Percentiles rank a stretch among this genome's conserved stretches.
These are phyloP conservation scores for Lytechinus variegatus DNA, from an alignment of 35 echinoderm and acorn worm genomes.

Conservation along the genomic window DNA sequence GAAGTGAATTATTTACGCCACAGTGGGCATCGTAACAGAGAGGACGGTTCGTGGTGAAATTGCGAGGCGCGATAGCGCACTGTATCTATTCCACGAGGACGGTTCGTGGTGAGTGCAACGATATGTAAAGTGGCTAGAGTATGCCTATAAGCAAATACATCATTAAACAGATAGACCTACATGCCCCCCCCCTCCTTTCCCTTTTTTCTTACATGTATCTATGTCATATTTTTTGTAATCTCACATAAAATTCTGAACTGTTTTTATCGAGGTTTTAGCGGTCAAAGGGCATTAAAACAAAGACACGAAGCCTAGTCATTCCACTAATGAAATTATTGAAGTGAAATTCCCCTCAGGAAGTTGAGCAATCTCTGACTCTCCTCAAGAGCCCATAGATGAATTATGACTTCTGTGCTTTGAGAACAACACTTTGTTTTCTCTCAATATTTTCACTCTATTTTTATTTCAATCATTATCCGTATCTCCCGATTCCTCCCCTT, in stretches of 20 bases:
- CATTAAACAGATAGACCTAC: too few relatives aligned
- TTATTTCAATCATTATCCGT: background rate
- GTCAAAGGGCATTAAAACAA: slow-evolving; percentile 37
- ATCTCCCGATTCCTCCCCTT: background rate
- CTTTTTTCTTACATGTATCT: background rate
- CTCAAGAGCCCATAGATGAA: slow-evolving; percentile 17
- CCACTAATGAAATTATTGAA: slow-evolving; percentile 43
- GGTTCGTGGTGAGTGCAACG: too few relatives aligned
- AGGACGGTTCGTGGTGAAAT: too few relatives aligned
- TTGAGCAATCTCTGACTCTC: slow-evolving; percentile 44
- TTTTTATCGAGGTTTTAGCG: background rate
- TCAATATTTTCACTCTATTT: background rate
- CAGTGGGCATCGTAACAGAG: too few relatives aligned
- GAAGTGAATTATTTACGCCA: too few relatives aligned
- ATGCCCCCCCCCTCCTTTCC: background rate
- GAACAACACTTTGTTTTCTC: slow-evolving; percentile 19
- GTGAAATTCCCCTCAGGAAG: slow-evolving; percentile 44
- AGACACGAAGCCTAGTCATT: slow-evolving; percentile 23
- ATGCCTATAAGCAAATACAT: too few relatives aligned
- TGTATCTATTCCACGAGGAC: too few relatives aligned
- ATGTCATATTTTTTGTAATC: background rate
- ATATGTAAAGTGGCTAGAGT: background rate
- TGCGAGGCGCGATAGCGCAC: too few relatives aligned
- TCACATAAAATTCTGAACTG: background rate
- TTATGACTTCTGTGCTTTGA: slow-evolving; percentile 18